Base-by-base conservation (phyloP, 2,888 invertebrate genomes). In the Mythimna lalbum region DNA sequence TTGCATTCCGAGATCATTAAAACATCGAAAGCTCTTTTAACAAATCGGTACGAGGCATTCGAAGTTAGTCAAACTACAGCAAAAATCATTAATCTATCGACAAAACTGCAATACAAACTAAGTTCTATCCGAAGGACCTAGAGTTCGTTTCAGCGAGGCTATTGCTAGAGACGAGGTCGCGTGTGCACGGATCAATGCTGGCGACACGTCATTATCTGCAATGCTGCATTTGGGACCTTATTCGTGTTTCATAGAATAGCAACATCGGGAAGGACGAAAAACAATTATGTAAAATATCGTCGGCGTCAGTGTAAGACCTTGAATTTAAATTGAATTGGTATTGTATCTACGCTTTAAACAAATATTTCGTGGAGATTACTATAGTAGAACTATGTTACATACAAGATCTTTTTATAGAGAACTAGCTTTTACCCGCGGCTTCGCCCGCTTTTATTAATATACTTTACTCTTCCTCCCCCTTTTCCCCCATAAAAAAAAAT, bases 151-250 rank as follows among this genome's bases (percentile, higher is more conserved):
- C 47, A 10, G 39, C 31, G n/a, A 19, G n/a, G 31, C 21, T 5
- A 36, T 21, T 12, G 10, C 21, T 33, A 27, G 52, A 52, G 50
- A 33, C 50, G 43, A 59, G 36, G 70, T 73, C 53, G 43, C 69
- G 69, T 60, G 57, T 60, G 23, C 47, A 64, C 50, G 36, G 81
- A 81, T 82, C 76, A 77, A 74, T 82, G 65, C 70, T 31, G 31
- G 72, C 65, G 62, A 70, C 65, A 72, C 79, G 70, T 63, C 74
- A 75, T 82, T 52, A 86, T 79, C 78, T 80, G 80, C 79, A 84
- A 74, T 84, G 86, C 83, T 76, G 83, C 71, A 81, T 60, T 85
- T 61, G 53, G 39, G 39, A 47, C 60, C 70, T 75, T 63, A 39
- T 31, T 59, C 4, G 23, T 19, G 23, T n/a, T 14, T 31, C 17